Conservation (phyloP, 1,140 invertebrate species). For the Halictus rubicundus region DNA sequence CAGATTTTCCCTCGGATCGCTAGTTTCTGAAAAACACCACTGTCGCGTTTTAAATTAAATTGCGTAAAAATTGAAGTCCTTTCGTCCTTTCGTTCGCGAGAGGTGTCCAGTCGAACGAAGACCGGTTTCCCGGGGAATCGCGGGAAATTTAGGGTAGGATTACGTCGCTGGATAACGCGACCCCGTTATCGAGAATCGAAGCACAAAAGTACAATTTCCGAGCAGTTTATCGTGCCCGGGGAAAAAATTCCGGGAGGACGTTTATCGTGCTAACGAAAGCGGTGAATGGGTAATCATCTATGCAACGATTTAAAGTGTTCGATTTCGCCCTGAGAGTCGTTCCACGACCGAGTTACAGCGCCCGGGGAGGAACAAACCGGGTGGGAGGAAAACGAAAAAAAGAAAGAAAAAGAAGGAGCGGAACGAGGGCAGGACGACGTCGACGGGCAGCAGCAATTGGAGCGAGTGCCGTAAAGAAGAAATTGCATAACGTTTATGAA, state of each 20-base stretch:
- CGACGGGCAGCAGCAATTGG: conserved; percentile 4
- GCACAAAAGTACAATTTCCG: conserved; percentile 32
- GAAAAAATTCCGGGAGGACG: conserved; percentile 17
- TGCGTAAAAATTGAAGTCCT: no score
- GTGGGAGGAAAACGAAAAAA: no score
- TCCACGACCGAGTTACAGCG: conserved; percentile 35
- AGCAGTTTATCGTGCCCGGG: conserved; percentile 23
- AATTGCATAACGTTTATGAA: conserved; percentile 10
- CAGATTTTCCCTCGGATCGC: no score
- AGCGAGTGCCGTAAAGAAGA: conserved; percentile 6
- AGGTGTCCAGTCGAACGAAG: no score
- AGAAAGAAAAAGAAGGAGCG: neutral
- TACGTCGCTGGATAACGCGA: conserved; percentile 33
- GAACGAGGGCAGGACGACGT: neutral
- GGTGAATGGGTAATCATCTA: conserved; percentile 43
- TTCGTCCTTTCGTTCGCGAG: no score
- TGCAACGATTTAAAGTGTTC: conserved; percentile 37
- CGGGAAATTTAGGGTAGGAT: neutral
- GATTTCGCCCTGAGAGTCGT: conserved; percentile 37
- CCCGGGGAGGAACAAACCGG: neutral
- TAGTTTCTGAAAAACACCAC: no score
- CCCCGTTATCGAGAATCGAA: conserved; percentile 39
- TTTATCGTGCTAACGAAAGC: conserved; percentile 41
- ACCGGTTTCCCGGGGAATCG: no score
- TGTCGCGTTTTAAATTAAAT: no score